A percentile compares a stretch with the other conserved stretches of the same genome.
Evolutionary conservation across 2,113 vertebrate genomes (phyloP).

Genomic region (Columba livia): DNA sequence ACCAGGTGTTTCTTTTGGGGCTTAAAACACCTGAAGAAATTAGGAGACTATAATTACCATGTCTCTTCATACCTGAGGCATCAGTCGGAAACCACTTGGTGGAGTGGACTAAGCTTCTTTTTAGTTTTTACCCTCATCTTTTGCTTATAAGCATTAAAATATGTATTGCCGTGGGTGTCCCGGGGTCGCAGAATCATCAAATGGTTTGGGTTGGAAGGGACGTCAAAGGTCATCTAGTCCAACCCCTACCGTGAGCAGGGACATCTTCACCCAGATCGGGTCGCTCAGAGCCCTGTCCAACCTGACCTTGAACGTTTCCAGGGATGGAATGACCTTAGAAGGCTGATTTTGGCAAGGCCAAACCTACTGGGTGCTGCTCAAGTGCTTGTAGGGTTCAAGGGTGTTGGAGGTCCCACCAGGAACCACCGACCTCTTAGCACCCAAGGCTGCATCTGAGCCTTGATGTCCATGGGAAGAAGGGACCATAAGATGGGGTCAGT

Average conservation of each 20-base stretch:
- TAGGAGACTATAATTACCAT: too few relatives aligned
- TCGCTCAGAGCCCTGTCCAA: too few relatives aligned
- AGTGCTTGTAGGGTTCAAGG: background rate
- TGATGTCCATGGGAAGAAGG: background rate
- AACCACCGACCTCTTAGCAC: background rate
- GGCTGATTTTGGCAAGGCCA: background rate
- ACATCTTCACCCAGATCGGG: too few relatives aligned
- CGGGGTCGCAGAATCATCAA: too few relatives aligned
- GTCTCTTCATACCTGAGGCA: background rate
- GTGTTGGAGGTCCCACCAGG: background rate
- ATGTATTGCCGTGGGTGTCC: too few relatives aligned
- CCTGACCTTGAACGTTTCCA: background rate
- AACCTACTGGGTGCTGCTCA: background rate
- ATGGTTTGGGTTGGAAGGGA: too few relatives aligned
- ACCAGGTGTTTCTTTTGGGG: background rate
- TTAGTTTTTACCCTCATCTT: background rate
- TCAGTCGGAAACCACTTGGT: too few relatives aligned
- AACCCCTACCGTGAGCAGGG: too few relatives aligned
- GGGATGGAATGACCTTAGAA: background rate
- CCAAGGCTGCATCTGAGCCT: too few relatives aligned
- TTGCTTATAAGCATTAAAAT: background rate
- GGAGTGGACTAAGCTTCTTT: background rate
- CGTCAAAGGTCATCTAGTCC: too few relatives aligned
- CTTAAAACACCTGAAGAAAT: background rate
- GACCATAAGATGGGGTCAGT: background rate